Evolutionary conservation across 1,140 invertebrate genomes (phyloP).

Genomic region (Aricia agestis): DNA sequence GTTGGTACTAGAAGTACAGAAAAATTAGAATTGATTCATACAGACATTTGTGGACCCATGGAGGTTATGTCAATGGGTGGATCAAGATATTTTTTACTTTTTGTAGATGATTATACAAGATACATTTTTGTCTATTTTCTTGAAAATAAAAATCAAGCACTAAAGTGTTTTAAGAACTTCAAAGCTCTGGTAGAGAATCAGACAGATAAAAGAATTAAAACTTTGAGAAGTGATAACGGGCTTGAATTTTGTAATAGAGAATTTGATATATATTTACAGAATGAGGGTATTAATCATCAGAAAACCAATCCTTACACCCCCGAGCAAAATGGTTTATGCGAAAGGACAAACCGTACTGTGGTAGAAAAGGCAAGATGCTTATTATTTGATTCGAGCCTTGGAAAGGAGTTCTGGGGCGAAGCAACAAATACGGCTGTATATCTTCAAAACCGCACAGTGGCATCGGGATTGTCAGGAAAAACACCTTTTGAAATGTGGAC

Average conservation of each 20-base stretch:
- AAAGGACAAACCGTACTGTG: constrained; percentile 21
- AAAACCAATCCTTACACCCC: constrained; percentile 26
- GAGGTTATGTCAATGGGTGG: constrained; percentile 24
- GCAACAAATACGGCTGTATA: too few species aligned
- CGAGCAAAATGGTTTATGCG: constrained; percentile 28
- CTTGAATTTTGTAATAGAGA: constrained; percentile 24
- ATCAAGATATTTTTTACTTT: constrained; percentile 22
- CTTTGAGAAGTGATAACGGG: constrained; percentile 25
- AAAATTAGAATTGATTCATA: background rate
- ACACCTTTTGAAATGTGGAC: too few species aligned
- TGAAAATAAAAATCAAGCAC: too few species aligned
- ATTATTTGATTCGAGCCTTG: too few species aligned
- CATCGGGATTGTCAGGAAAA: too few species aligned
- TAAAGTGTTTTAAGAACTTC: too few species aligned
- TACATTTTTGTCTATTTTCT: too few species aligned
- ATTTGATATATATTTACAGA: constrained; percentile 26
- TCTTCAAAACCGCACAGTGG: too few species aligned
- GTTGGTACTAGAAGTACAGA: too few species aligned
- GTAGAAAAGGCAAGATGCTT: constrained; percentile 22
- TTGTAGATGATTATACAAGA: too few species aligned
- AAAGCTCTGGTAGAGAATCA: too few species aligned
- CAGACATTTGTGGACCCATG: constrained; percentile 21
- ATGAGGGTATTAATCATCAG: constrained; percentile 26
- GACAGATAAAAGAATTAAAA: too few species aligned
- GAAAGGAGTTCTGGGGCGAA: constrained; percentile 27